These are phyloP conservation scores for Heliconius ismenius DNA, from an alignment of 2,888 invertebrate genomes.

Conservation along the genomic window DNA sequence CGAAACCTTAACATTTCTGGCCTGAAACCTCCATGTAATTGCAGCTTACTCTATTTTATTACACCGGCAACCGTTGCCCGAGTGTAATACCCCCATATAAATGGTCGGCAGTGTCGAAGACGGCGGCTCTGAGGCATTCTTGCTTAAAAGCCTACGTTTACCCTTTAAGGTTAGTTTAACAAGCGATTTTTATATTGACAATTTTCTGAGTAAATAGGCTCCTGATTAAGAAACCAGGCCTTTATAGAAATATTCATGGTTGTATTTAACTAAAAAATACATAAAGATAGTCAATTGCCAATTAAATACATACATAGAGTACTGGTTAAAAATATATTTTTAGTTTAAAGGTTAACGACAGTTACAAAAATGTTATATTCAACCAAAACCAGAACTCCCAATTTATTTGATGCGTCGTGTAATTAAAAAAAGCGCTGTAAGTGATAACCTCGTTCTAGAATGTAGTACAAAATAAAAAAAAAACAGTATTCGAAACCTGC, in stretches of 20 bases:
- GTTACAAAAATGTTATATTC: background rate
- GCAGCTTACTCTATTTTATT: constrained; percentile 61
- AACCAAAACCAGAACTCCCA: background rate
- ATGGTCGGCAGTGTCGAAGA: constrained; percentile 54
- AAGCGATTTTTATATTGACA: constrained; percentile 20
- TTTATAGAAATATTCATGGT: too few species aligned
- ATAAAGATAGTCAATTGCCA: too few species aligned
- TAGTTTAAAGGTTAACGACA: background rate
- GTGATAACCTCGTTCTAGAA: constrained; percentile 26
- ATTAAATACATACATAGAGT: too few species aligned
- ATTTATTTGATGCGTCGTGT: background rate
- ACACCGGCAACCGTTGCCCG: constrained; percentile 55
- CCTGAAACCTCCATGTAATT: constrained; percentile 56
- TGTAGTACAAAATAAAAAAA: constrained; percentile 4
- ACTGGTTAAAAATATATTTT: too few species aligned
- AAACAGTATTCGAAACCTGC: constrained; percentile 25
- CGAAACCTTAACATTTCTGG: constrained; percentile 42
- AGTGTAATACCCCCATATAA: constrained; percentile 67
- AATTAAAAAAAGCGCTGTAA: constrained; percentile 17
- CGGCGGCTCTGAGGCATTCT: constrained; percentile 59
- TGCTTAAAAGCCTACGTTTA: constrained; percentile 57
- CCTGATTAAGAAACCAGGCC: background rate
- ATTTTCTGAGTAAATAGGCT: background rate
- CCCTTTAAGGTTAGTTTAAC: constrained; percentile 41
- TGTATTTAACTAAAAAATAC: too few species aligned